Evolutionary conservation across 2,113 vertebrate genomes (phyloP), one percentile per base, ranked within the genome.

Genomic region (Stigmatopora nigra): DNA sequence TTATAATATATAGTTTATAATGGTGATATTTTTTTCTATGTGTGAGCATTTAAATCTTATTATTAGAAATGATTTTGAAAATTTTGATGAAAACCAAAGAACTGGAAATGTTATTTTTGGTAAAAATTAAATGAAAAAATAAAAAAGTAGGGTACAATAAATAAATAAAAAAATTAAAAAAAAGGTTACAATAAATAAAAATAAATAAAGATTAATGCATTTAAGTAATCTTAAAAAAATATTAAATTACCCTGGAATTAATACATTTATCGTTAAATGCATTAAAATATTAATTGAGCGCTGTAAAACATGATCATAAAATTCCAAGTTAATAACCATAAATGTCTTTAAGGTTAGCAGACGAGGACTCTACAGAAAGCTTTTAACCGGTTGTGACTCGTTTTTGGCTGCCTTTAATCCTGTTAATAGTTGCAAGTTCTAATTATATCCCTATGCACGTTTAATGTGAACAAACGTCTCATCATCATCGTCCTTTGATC

Each of bases 371-470:
- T 44, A 44, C 22, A 49, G 77, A 67, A 45, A 59, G 64, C 73
- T 80, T 84, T 78, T 81, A 49, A 77, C 55, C 11, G 31, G 25
- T 31, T 65, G 64, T 80, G 80, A 86, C 77, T 82, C 77, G 75
- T 61, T 77, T 75, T 75, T 80, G 78, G 67, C 57, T 47, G 51
- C 51, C 65, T 41, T 60, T 82, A 84, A 84, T 85, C 82, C 78
- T 67, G 76, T 85, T 80, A 85, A 79, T 47, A 63, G 58, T 14
- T 63, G 71, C 69, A 71, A 74, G 65, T 68, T 56, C 41, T 25
- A 73, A 77, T 65, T 55, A 71, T 41, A 69, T 31, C 68, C 25
- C 49, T 72, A 68, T 66, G 69, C 63, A 44, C 44, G 44, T 72
- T 63, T 63, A 63, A 9, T 44, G 44, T 71, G 63, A 71, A 69